Evolutionary conservation across 2,113 vertebrate species (phyloP), one percentile per base, ranked within the genome.

Genomic region (Neodontobutis hainanensis): DNA sequence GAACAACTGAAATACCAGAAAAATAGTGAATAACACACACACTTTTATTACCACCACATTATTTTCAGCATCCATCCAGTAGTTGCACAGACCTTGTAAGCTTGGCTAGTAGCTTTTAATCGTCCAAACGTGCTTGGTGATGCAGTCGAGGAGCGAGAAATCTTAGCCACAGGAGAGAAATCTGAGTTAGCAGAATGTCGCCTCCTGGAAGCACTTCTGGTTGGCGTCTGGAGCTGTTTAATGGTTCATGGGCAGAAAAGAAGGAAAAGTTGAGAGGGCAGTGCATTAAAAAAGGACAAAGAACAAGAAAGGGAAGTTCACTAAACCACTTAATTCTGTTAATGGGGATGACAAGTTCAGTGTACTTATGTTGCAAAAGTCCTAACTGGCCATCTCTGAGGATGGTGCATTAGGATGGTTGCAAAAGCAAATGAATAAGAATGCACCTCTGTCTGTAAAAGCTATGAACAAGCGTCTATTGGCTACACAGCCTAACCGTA

Each of bases 31-130:
- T 3, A 27, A 27, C 1, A 8, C 38, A 40, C 35, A n/a, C 8
- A 64, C 57, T 16, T 67, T 48, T 50, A 38, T 35, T 53, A 48
- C 45, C 2, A 11, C 2, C 53, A 11, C 57, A 7, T n/a, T 40
- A 40, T 40, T 6, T 8, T 5, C 38, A 10, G 11, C 44, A 8
- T 6, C 1, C 9, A 42, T 38, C 14, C 38, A 5, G 40, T 11
- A 11, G 16, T 44, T 11, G 50, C 10, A 61, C 68, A 42, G 62
- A 91, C 90, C 89, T 88, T 89, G 57, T 75, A 86, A 53, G 67
- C 2, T 11, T 66, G 86, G 47, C 43, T 59, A 16, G 36, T 11
- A 8, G 61, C n/a, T 66, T 38, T 70, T 0, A 14, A 42, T 67
- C 61, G 76, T 6, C 60, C 50, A 15, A 16, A n/a, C 1, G 57